A percentile compares a stretch with the other conserved stretches of the same genome.
Conservation (phyloP, 2,888 invertebrate species). For the Julus scandinavius region DNA sequence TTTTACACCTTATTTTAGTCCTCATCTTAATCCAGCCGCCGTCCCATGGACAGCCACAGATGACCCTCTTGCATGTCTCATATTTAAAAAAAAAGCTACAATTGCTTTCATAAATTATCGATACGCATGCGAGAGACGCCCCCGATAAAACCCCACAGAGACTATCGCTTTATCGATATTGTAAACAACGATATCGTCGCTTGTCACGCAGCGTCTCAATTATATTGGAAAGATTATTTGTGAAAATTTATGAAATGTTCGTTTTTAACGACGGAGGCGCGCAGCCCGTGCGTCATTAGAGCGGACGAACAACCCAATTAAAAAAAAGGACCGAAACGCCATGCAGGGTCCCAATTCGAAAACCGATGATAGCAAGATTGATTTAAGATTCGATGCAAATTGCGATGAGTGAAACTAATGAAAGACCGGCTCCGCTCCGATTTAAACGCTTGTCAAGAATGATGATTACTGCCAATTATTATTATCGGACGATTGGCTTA, state of each 20-base stretch:
- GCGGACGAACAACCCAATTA: not conserved
- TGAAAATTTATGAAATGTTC: not conserved
- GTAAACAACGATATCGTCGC: slow-evolving; percentile 33
- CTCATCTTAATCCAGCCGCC: not conserved
- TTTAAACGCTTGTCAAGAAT: slow-evolving; percentile 33
- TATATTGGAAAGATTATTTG: not conserved
- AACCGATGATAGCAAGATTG: not conserved
- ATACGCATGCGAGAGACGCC: not conserved
- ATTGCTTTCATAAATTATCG: slow-evolving; percentile 1
- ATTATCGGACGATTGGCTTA: not conserved
- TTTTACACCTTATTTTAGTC: not conserved
- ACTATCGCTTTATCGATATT: not conserved
- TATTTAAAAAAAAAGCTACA: not conserved
- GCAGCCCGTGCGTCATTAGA: not conserved
- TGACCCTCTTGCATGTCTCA: slow-evolving; percentile 5
- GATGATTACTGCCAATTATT: slow-evolving; percentile 33
- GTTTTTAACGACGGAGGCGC: slow-evolving; percentile 20
- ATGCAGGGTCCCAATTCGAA: slow-evolving; percentile 6
- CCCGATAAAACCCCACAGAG: not conserved
- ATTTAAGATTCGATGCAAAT: slow-evolving; percentile 25
- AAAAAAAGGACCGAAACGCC: not conserved
- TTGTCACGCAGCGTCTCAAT: slow-evolving; percentile 2
- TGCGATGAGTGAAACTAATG: not conserved
- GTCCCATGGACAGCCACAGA: no score
- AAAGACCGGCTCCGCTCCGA: not conserved